Conservation (phyloP, 2,113 vertebrate species). For the Entosphenus tridentatus region DNA sequence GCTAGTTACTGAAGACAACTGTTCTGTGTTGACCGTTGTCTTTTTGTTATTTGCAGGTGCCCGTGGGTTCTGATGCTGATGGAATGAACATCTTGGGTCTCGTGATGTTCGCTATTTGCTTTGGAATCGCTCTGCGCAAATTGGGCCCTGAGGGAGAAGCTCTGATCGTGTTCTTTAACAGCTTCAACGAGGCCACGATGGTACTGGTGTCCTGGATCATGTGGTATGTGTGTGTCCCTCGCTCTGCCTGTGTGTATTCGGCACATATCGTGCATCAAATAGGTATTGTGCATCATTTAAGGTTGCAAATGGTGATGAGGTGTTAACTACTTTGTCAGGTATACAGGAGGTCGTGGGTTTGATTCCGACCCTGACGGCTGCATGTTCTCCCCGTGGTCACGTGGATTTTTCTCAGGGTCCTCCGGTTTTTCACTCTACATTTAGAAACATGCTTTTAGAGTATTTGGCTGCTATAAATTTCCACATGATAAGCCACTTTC, state of each 20-base stretch:
- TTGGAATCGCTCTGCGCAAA: conserved; percentile 75
- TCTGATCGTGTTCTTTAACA: conserved; percentile 85
- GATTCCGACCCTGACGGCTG: neutral
- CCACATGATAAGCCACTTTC: no score
- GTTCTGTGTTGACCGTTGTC: neutral
- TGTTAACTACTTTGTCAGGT: neutral
- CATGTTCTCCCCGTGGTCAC: no score
- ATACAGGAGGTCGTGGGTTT: neutral
- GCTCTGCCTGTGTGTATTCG: neutral
- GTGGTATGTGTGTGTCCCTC: conserved; percentile 46
- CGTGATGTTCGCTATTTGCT: conserved; percentile 67
- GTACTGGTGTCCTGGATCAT: conserved; percentile 96
- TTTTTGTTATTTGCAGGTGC: conserved; percentile 29
- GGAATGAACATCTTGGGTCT: conserved; percentile 95
- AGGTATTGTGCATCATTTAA: neutral
- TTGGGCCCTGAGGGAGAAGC: conserved; percentile 71
- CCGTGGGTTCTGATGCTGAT: conserved; percentile 41
- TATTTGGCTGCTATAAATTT: no score
- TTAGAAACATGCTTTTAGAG: no score
- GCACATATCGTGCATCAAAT: neutral
- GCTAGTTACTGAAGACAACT: no score
- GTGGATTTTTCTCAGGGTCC: no score
- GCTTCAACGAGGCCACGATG: conserved; percentile 94
- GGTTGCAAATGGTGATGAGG: neutral
- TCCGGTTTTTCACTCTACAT: no score